Conservation (phyloP, 2,113 vertebrate genomes). For the Halcyon senegalensis region DNA sequence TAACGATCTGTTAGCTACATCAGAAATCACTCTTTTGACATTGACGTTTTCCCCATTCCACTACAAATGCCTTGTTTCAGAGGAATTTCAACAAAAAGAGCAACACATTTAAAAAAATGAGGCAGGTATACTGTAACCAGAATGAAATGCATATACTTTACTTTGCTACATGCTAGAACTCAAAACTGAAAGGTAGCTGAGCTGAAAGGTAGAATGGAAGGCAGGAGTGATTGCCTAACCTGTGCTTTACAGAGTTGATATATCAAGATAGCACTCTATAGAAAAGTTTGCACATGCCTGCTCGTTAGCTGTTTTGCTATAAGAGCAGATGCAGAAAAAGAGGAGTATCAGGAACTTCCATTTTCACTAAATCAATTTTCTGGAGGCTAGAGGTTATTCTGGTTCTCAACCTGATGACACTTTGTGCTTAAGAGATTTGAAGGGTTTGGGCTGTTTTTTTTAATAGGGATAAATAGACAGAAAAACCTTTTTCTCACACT, state of each 20-base stretch:
- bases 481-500: neutral
- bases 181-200: neutral
- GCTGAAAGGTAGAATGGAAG: neutral
- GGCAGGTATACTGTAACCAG: neutral
- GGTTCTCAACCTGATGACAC: neutral
- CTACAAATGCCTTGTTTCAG: neutral
- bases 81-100: neutral
- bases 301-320: neutral
- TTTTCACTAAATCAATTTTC: slow-evolving; percentile 45
- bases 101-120: neutral
- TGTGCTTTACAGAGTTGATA: accelerated
- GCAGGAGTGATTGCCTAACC: neutral
- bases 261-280: neutral
- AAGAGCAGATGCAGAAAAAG: neutral
- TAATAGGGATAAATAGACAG: neutral
- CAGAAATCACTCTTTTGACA: neutral
- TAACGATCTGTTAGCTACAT: neutral
- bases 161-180: neutral
- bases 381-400: neutral
- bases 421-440: neutral
- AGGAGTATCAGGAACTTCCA: neutral
- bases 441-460: neutral
- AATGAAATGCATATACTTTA: neutral
- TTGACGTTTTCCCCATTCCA: neutral
- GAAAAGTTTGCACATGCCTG: neutral